Conservation (phyloP, 2,113 vertebrate species). For the Thomomys bottae region DNA sequence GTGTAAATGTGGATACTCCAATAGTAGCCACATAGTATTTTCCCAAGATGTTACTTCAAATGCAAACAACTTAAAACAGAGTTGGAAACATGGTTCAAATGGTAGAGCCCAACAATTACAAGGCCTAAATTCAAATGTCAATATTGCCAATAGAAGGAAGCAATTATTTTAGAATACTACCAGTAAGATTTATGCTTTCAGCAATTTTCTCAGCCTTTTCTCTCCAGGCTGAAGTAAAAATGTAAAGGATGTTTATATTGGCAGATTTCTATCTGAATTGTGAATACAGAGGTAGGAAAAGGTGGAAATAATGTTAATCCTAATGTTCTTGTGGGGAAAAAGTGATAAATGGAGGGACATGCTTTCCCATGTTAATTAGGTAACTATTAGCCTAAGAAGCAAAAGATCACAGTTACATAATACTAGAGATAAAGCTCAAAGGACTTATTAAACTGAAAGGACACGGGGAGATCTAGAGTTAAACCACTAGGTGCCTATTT, state of each 20-base stretch:
- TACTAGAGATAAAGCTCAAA: constrained; percentile 79
- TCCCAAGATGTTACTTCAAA: not conserved
- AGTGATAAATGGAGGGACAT: constrained; percentile 69
- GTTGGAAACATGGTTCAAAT: too few relatives aligned
- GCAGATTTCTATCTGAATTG: constrained; percentile 70
- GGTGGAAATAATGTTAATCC: constrained; percentile 79
- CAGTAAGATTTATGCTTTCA: not conserved
- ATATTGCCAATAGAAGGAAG: not conserved
- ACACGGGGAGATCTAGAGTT: constrained; percentile 72
- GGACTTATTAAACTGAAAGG: constrained; percentile 60
- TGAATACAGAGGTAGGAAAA: constrained; percentile 85
- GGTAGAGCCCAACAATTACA: too few relatives aligned
- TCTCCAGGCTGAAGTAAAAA: constrained; percentile 75
- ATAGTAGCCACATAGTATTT: not conserved
- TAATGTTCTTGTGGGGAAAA: constrained; percentile 81
- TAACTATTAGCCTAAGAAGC: constrained; percentile 74
- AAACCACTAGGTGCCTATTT: constrained; percentile 31
- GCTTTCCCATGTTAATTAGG: constrained; percentile 80
- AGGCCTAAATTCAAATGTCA: too few relatives aligned
- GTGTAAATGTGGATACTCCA: not conserved
- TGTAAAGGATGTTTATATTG: constrained; percentile 80
- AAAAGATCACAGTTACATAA: constrained; percentile 81
- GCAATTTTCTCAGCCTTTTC: constrained; percentile 72
- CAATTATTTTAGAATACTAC: not conserved
- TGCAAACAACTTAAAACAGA: too few relatives aligned